Evolutionary conservation across 2,113 vertebrate genomes (phyloP).

Genomic region (Pachycephala philippinensis): DNA sequence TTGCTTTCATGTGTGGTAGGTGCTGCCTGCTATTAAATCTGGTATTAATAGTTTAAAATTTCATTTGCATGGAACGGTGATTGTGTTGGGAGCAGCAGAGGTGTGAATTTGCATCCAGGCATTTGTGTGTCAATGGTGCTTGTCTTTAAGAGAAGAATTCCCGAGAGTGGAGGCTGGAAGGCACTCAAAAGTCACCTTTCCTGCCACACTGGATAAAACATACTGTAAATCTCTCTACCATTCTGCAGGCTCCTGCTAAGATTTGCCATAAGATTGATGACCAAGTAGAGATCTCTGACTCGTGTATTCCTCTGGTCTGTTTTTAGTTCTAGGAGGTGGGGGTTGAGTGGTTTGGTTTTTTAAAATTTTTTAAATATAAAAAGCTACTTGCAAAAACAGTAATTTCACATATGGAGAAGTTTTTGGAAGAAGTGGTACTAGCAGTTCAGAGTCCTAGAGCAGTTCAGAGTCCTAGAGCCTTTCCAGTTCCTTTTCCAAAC

Average conservation of each 20-base stretch:
- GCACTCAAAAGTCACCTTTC: slow-evolving; percentile 36
- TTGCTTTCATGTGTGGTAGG: slow-evolving; percentile 97
- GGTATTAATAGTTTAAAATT: background rate
- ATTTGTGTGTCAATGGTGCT: background rate
- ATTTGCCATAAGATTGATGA: slow-evolving; percentile 31
- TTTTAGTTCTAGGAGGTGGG: background rate
- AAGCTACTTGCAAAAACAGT: background rate
- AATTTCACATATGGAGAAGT: background rate
- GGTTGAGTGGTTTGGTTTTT: background rate
- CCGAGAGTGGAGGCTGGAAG: background rate
- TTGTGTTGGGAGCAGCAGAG: background rate
- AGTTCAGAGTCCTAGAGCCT: background rate
- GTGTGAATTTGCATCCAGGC: background rate
- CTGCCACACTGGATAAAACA: slow-evolving; percentile 18
- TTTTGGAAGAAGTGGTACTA: background rate
- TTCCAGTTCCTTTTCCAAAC: background rate
- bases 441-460: background rate
- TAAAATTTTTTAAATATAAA: background rate
- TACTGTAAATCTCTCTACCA: background rate
- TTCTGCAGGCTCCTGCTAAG: background rate
- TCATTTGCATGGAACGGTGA: background rate
- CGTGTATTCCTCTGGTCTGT: background rate
- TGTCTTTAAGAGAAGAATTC: background rate
- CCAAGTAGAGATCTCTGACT: background rate
- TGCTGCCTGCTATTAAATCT: background rate